phyloP scores from a whole-genome alignment of 2,113 vertebrate genomes.

The Phaethornis superciliosus region DNA sequence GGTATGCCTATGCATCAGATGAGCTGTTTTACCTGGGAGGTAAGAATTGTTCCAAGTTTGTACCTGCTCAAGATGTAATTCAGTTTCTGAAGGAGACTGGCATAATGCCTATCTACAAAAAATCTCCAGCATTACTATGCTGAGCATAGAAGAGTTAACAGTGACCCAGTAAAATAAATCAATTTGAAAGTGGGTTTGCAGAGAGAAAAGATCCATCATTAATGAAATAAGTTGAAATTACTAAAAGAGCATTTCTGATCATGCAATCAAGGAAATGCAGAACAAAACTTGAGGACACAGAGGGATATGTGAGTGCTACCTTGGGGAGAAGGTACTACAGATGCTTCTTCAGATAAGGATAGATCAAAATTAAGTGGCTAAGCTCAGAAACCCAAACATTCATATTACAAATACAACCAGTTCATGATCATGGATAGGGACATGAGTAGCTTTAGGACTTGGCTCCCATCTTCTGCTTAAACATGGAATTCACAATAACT shows the following conservation, averaged over 20 bases:
- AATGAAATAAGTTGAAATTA: not conserved
- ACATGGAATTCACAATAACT: rapidly evolving
- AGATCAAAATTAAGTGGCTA: not conserved
- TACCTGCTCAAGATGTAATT: slow-evolving; percentile 49
- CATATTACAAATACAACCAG: not conserved
- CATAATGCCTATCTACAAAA: slow-evolving; percentile 36
- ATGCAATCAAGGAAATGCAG: not conserved
- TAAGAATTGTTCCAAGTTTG: slow-evolving; percentile 54
- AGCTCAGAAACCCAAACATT: slow-evolving; percentile 9
- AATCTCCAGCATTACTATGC: slow-evolving; percentile 14
- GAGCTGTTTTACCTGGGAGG: slow-evolving; percentile 62
- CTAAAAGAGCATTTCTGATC: slow-evolving; percentile 19
- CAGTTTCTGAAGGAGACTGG: slow-evolving; percentile 54
- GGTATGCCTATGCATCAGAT: not conserved
- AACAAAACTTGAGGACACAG: not conserved
- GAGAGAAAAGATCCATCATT: slow-evolving; percentile 43
- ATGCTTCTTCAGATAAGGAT: not conserved
- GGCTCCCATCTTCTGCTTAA: not conserved
- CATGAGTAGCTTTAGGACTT: not conserved
- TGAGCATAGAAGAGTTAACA: slow-evolving; percentile 25
- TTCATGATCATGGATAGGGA: not conserved
- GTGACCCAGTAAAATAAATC: slow-evolving; percentile 27
- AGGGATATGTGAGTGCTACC: not conserved
- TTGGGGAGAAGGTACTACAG: not conserved
- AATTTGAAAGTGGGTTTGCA: slow-evolving; percentile 2